Conservation (phyloP, 2,888 invertebrate genomes). For the Xestia sexstrigata region DNA sequence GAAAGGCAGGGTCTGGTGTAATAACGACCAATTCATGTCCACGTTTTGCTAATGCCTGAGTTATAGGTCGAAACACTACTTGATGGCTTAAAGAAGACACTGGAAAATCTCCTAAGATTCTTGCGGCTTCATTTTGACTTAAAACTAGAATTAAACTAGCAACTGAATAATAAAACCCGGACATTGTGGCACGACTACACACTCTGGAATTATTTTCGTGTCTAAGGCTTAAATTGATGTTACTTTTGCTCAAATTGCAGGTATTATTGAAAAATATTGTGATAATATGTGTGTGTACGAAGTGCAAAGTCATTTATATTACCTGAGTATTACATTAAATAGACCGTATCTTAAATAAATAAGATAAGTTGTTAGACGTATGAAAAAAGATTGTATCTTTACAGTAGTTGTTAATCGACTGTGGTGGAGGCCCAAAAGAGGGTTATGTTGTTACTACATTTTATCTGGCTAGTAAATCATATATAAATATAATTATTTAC, state of each 20-base stretch:
- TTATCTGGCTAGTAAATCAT: neutral
- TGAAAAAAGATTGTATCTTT: neutral
- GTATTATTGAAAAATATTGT: slow-evolving; percentile 8
- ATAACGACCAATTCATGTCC: slow-evolving; percentile 43
- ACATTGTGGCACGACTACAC: slow-evolving; percentile 6
- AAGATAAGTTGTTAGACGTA: neutral
- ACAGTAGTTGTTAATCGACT: neutral
- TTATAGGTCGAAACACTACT: slow-evolving; percentile 39
- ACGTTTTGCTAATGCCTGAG: slow-evolving; percentile 21
- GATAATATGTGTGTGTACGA: too few relatives aligned
- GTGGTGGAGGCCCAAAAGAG: neutral
- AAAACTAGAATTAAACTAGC: neutral
- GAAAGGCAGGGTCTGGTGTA: slow-evolving; percentile 48
- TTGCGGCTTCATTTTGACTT: slow-evolving; percentile 22
- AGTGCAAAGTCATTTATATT: neutral
- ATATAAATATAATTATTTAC: too few relatives aligned
- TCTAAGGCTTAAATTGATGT: too few relatives aligned
- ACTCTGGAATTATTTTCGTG: neutral
- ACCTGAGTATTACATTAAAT: slow-evolving; percentile 8
- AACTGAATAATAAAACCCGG: neutral
- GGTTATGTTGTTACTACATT: neutral
- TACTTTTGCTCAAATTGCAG: neutral
- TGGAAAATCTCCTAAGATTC: slow-evolving; percentile 34
- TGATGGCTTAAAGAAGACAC: slow-evolving; percentile 42
- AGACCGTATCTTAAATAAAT: neutral